A percentile compares a stretch with the other conserved stretches of the same genome.
Evolutionary conservation across 2,888 invertebrate genomes (phyloP).

Genomic region (Cancer borealis): DNA sequence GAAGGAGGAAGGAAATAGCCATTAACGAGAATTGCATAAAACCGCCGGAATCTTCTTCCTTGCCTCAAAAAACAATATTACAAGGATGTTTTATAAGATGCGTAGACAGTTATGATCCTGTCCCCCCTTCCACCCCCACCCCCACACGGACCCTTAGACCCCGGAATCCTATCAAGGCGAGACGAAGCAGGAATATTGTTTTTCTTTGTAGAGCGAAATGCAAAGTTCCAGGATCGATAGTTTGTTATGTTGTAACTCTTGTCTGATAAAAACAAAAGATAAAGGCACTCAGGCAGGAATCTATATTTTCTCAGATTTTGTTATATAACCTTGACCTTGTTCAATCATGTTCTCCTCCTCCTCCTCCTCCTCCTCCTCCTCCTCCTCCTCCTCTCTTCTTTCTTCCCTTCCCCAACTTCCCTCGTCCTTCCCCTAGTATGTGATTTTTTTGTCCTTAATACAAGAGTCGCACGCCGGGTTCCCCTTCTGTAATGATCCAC

Average conservation of each 20-base stretch:
- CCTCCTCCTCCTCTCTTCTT: neutral
- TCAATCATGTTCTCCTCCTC: neutral
- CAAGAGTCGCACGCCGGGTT: neutral
- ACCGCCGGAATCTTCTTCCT: neutral
- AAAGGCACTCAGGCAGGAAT: neutral
- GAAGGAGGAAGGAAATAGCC: neutral
- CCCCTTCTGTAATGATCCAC: neutral
- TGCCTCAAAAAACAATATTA: neutral
- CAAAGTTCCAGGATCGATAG: neutral
- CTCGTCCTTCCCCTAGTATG: neutral
- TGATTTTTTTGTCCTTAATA: neutral
- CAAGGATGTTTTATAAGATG: neutral
- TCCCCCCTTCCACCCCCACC: neutral
- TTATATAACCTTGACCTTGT: constrained; percentile 13
- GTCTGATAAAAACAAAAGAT: neutral
- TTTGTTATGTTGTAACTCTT: neutral
- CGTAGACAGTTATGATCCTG: neutral
- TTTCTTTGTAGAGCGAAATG: neutral
- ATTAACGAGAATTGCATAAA: neutral
- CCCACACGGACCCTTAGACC: neutral
- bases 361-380: neutral
- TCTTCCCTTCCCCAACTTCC: neutral
- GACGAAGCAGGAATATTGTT: neutral
- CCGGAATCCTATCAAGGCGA: neutral
- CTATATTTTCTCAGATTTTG: neutral